Base-by-base conservation (phyloP, 2,888 invertebrate genomes). In the Eupithecia centaureata region DNA sequence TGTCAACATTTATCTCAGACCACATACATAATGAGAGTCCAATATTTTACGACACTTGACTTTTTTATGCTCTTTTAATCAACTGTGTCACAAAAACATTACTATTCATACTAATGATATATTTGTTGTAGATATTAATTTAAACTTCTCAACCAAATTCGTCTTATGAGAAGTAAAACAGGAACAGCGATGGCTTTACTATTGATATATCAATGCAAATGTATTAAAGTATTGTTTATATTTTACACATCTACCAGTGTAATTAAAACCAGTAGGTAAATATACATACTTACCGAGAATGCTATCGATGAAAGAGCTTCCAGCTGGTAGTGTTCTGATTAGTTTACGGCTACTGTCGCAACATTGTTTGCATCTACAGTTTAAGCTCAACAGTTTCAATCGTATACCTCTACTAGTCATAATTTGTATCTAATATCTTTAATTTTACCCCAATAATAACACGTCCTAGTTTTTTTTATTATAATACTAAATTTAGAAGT, bases 1-100 rank as follows among this genome's bases (percentile, higher is more conserved):
- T 57, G 63, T 63, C 62, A 64, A 66, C 61, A 60, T 63, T 63
- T 70, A 57, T 63, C 63, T 70, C 65, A 54, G 28, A 68, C 32
- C n/a, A 38, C 52, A 28, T 59, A 38, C 38, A 28, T 59, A 56
- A 64, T 64, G 60, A 25, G 47, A 32, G 32, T 15, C 12, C 5
- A 33, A 33, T 42, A 54, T 33, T 47, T 58, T 25, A 57, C 57
- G 32, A 32, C n/a, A 30, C 57, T 57, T 57, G 32, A 57, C 30
- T 32, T 57, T 57, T 22, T 32, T 57, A 33, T 30, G 13, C 30
- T 30, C 22, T 22, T 18, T 10, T 25, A 27, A 52, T 25, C 25
- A 52, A 27, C 27, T 52, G 52, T 25, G 52, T 27, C 8, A 52
- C 25, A 52, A 27, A 27, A 52, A 27, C 12, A 13, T 13, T 8